Evolutionary conservation across 2,113 vertebrate genomes (phyloP).

Genomic region (Montifringilla adamsi): DNA sequence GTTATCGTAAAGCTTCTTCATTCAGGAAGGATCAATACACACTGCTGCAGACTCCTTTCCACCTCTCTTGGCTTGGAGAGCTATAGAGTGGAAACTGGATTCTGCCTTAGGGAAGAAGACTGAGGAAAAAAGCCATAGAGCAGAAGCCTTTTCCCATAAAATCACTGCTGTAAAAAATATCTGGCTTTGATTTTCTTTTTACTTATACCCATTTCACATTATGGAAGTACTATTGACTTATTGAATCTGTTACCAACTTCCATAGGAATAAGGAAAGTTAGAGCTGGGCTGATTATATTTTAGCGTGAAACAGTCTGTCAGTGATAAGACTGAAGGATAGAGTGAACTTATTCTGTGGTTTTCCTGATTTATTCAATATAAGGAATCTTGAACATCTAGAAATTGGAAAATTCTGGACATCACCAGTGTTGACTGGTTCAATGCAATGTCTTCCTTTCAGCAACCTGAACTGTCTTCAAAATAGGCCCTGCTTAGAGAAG

Average conservation of each 20-base stretch:
- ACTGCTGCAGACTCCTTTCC: not conserved
- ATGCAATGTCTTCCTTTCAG: not conserved
- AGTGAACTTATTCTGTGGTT: not conserved
- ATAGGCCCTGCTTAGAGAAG: not conserved
- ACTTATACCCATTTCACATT: not conserved
- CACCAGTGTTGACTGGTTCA: not conserved
- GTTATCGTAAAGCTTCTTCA: not conserved
- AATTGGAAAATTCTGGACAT: not conserved
- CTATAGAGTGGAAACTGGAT: not conserved
- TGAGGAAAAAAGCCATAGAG: not conserved
- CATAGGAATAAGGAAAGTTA: not conserved
- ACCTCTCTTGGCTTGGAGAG: not conserved
- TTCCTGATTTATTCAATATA: not conserved
- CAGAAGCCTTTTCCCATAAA: not conserved
- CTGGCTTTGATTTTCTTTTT: not conserved
- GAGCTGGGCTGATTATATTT: not conserved
- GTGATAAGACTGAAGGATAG: not conserved
- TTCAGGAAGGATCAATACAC: not conserved
- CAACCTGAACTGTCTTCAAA: not conserved
- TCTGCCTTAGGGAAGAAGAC: not conserved
- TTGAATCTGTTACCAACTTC: not conserved
- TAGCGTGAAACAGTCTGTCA: not conserved
- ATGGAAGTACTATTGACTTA: not conserved
- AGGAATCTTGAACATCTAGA: not conserved
- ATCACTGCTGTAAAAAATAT: fast-evolving